Evolutionary conservation across 2,888 invertebrate genomes (phyloP), one percentile per base, ranked within the genome.

Genomic region (Helobdella robusta): DNA sequence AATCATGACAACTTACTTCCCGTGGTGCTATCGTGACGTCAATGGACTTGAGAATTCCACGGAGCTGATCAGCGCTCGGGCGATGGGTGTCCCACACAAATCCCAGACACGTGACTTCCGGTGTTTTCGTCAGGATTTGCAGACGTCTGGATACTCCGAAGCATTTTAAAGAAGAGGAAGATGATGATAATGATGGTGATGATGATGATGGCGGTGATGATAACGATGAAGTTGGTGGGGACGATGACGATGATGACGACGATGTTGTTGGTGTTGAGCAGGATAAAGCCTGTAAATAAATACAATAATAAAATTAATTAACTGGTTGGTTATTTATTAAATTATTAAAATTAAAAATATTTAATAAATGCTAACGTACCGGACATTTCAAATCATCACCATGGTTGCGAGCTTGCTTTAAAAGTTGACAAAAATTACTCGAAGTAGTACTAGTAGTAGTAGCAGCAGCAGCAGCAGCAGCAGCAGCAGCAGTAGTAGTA

Each of bases 51-150:
- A 56, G 4, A 32, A 56, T 25, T n/a, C n/a, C 32, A 4, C 3
- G 28, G 25, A 56, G n/a, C 18, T 56, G 56, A 30, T 32, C 56
- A 1, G 56, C 56, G 11, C 32, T 32, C 1, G 56, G 28, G 11
- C 32, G 56, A 30, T 56, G 30, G 1, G 28, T 56, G 56, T 56
- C 56, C 56, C 56, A 56, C 25, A 56, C 56, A 32, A 56, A 25
- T 4, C 56, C 56, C 1, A 56, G 30, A 32, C 30, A 30, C 28
- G 32, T 28, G n/a, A 56, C 32, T 30, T 56, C 56, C 28, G 56
- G 56, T n/a, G n/a, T 8, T 28, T 30, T 56, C 30, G 28, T n/a
- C 8, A 56, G 28, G 32, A n/a, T 18, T 15, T 56, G 56, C 5
- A 56, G 30, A 8, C 32, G 28, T 28, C 28, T n/a, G 28, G 56